Evolutionary conservation across 1,140 invertebrate genomes (phyloP).

Genomic region (Scaptomyza graminum): DNA sequence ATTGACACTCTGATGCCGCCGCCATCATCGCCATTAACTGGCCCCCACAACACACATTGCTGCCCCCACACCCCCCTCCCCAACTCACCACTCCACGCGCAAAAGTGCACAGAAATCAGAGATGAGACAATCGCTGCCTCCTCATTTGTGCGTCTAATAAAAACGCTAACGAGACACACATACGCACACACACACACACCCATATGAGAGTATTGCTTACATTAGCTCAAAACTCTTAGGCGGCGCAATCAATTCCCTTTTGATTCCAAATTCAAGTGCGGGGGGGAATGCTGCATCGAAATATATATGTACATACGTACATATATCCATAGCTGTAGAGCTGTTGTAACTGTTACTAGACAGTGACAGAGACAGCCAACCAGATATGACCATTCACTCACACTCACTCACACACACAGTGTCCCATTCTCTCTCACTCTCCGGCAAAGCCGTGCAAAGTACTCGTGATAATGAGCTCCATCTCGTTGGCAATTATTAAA

Average conservation of each 20-base stretch:
- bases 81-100: neutral
- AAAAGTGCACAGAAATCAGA: slow-evolving; percentile 22
- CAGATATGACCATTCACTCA: slow-evolving; percentile 37
- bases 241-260: slow-evolving; percentile 56
- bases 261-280: slow-evolving; percentile 46
- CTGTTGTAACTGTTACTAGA: slow-evolving; percentile 39
- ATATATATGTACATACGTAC: neutral
- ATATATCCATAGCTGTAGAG: no score
- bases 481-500: slow-evolving; percentile 83
- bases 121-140: slow-evolving; percentile 47
- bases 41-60: neutral
- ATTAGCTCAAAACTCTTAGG: slow-evolving; percentile 61
- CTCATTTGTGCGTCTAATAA: slow-evolving; percentile 71
- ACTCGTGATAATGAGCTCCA: slow-evolving; percentile 83
- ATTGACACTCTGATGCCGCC: slow-evolving; percentile 75
- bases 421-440: slow-evolving; percentile 18
- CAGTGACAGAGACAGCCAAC: slow-evolving; percentile 37
- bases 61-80: no score
- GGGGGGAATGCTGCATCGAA: neutral
- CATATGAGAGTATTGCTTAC: slow-evolving; percentile 14
- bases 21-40: slow-evolving; percentile 62
- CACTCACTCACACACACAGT: neutral
- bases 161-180: slow-evolving; percentile 71
- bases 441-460: slow-evolving; percentile 77
- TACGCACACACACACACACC: slow-evolving; percentile 35